A percentile compares a stretch with the other conserved stretches of the same genome.
Conservation (phyloP, 2,888 invertebrate species). For the Drosophila austrosaltans region DNA sequence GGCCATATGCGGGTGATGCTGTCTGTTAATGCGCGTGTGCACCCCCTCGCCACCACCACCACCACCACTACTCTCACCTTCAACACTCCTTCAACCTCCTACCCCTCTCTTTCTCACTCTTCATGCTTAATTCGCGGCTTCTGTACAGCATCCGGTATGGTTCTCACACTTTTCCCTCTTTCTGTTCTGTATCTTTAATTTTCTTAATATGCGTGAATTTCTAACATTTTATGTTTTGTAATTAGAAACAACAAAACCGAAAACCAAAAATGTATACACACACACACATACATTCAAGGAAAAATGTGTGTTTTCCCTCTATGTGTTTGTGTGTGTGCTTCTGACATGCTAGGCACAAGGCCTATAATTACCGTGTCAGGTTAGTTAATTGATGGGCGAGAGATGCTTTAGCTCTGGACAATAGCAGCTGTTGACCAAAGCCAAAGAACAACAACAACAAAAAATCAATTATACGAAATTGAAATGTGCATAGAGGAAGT, state of each 20-base stretch:
- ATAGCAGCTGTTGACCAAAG: constrained; percentile 11
- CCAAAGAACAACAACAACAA: neutral
- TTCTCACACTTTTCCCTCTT: constrained; percentile 63
- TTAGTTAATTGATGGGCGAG: constrained; percentile 65
- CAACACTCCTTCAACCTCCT: neutral
- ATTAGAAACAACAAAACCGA: constrained; percentile 62
- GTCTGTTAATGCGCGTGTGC: constrained; percentile 40
- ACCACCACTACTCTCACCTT: constrained; percentile 8
- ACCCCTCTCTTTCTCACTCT: neutral
- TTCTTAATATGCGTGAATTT: constrained; percentile 79
- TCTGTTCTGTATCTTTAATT: constrained; percentile 73
- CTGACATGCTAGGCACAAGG: constrained; percentile 48
- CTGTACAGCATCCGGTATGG: constrained; percentile 71
- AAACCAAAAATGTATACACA: constrained; percentile 6
- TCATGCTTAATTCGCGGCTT: constrained; percentile 30
- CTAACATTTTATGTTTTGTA: constrained; percentile 74
- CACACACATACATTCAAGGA: neutral
- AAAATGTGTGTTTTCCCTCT: constrained; percentile 28
- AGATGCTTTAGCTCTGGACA: constrained; percentile 32
- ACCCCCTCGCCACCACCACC: constrained; percentile 20
- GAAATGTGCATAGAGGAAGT: neutral
- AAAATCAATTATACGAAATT: constrained; percentile 10
- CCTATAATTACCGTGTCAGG: constrained; percentile 69
- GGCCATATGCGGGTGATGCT: constrained; percentile 60
- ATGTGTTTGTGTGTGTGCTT: constrained; percentile 37